Conservation (phyloP, 2,888 invertebrate species). For the Trypoxylon attenuatum region DNA sequence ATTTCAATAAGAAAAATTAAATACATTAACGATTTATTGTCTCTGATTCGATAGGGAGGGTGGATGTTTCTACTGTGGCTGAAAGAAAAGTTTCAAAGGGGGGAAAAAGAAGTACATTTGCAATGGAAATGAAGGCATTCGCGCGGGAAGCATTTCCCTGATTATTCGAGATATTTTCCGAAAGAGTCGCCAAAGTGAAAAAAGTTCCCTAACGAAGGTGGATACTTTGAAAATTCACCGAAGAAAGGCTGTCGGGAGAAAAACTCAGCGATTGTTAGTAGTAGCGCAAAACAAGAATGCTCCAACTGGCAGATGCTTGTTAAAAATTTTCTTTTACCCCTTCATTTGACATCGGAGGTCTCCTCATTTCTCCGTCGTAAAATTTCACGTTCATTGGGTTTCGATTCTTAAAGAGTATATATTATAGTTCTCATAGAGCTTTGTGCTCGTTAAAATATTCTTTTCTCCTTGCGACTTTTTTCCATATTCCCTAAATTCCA, state of each 20-base stretch:
- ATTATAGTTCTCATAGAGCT: too few species aligned
- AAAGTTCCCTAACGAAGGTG: conserved; percentile 32
- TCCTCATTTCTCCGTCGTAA: conserved; percentile 1
- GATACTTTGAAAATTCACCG: conserved; percentile 34
- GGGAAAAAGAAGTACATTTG: too few species aligned
- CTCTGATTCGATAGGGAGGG: too few species aligned
- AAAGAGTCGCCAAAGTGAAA: conserved; percentile 7
- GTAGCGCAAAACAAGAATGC: conserved; percentile 24
- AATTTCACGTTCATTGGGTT: too few species aligned
- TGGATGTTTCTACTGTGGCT: too few species aligned
- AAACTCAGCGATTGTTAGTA: conserved; percentile 22
- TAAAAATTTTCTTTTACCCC: conserved; percentile 10
- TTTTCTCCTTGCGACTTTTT: too few species aligned
- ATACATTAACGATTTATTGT: too few species aligned
- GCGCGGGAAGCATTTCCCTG: neutral
- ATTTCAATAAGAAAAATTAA: too few species aligned
- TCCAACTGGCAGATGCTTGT: conserved; percentile 10
- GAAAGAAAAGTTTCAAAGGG: too few species aligned
- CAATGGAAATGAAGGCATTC: neutral
- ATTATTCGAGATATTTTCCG: conserved; percentile 23
- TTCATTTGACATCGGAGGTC: conserved; percentile 3
- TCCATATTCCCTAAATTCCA: too few species aligned
- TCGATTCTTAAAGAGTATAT: too few species aligned
- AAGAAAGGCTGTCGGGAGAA: conserved; percentile 12
- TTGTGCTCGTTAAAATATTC: too few species aligned